Evolutionary conservation across 92 coral and sea anemone genomes (phyloP).

Genomic region (Porites cylindrica): DNA sequence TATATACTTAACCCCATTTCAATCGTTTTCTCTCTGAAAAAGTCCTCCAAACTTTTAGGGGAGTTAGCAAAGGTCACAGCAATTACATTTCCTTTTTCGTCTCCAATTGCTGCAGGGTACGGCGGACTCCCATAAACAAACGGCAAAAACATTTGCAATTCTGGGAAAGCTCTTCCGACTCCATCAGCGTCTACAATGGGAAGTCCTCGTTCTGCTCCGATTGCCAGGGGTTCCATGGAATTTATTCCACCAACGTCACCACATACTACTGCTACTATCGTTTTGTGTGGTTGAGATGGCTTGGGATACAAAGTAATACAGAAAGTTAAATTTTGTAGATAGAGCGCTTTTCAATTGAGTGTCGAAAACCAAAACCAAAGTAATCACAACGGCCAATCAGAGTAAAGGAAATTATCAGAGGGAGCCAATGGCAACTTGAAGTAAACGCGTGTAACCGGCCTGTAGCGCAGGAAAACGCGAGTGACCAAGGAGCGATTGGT

Average conservation of each 20-base stretch:
- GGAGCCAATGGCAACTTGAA: no score
- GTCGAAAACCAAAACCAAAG: no score
- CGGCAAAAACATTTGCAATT: conserved; percentile 88
- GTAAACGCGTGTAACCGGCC: no score
- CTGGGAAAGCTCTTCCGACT: conserved; percentile 98
- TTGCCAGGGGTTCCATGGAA: conserved; percentile 82
- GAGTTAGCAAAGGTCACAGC: conserved; percentile 67
- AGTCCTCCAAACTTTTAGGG: conserved; percentile 74
- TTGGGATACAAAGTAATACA: background rate
- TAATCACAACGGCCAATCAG: no score
- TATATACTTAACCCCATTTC: conserved; percentile 66
- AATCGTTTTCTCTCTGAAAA: conserved; percentile 69
- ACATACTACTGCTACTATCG: conserved; percentile 68
- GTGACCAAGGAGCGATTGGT: no score
- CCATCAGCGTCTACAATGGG: conserved; percentile 98
- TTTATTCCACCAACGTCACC: conserved; percentile 89
- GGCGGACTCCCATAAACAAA: conserved; percentile 76
- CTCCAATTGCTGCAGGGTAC: conserved; percentile 76
- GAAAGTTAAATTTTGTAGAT: background rate
- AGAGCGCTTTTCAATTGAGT: background rate
- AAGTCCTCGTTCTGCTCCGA: conserved; percentile 78
- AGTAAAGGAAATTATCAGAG: no score
- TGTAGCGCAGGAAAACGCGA: no score
- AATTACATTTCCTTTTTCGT: conserved; percentile 65
- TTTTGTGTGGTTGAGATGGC: conserved; percentile 19